Evolutionary conservation across 1,140 invertebrate genomes (phyloP).

Genomic region (Zophobas morio): DNA sequence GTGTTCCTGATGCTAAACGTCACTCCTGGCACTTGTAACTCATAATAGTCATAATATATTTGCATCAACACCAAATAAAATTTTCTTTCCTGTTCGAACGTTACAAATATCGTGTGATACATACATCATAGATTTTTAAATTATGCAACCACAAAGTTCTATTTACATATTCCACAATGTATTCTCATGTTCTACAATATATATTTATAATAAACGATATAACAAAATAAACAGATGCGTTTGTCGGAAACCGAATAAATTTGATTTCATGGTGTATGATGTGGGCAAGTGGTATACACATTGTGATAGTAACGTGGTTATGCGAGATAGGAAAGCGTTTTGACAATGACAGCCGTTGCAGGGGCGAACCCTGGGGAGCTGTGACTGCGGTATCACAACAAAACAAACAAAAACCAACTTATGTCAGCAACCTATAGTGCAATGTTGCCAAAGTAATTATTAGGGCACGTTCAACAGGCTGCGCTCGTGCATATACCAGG

Average conservation of each 20-base stretch:
- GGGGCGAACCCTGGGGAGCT: slow-evolving; percentile 36
- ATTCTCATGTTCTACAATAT: no score
- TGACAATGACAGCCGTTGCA: slow-evolving; percentile 42
- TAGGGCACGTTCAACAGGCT: slow-evolving; percentile 45
- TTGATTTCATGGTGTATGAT: not conserved
- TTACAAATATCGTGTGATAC: no score
- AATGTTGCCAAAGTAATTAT: slow-evolving; percentile 42
- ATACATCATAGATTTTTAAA: no score
- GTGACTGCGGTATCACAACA: slow-evolving; percentile 41
- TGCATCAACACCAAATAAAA: no score
- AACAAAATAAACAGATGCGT: not conserved
- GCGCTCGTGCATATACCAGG: slow-evolving; percentile 23
- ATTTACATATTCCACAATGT: no score
- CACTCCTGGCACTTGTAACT: no score
- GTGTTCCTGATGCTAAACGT: no score
- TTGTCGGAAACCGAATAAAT: not conserved
- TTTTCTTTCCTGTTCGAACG: no score
- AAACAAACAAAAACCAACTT: slow-evolving; percentile 48
- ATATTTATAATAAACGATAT: not conserved
- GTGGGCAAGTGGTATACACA: slow-evolving; percentile 16
- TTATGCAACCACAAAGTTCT: no score
- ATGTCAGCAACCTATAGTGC: slow-evolving; percentile 43
- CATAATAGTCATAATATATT: no score
- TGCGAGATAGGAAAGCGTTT: slow-evolving; percentile 41
- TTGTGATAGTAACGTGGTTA: slow-evolving; percentile 33